Evolutionary conservation across 2,888 invertebrate species (phyloP).

Genomic region (Leptopilina syphax): DNA sequence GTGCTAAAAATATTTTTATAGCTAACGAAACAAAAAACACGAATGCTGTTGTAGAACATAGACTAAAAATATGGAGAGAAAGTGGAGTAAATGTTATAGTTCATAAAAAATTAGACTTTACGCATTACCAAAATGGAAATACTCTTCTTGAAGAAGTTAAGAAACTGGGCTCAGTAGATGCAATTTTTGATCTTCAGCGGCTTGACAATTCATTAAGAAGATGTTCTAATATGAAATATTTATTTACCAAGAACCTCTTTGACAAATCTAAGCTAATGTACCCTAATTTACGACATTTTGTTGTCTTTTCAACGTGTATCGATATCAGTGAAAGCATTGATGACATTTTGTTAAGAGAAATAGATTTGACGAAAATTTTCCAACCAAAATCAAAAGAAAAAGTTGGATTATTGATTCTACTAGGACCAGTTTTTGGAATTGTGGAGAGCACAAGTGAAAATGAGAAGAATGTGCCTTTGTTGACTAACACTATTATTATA

Average conservation of each 20-base stretch:
- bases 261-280: slow-evolving; percentile 47
- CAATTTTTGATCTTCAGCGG: slow-evolving; percentile 53
- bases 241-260: slow-evolving; percentile 47
- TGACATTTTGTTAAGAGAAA: slow-evolving; percentile 39
- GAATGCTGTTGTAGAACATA: slow-evolving; percentile 45
- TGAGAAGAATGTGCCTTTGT: slow-evolving; percentile 19
- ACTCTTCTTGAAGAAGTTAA: slow-evolving; percentile 51
- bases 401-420: slow-evolving; percentile 48
- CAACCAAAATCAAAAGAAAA: slow-evolving; percentile 45
- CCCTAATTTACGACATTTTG: slow-evolving; percentile 45
- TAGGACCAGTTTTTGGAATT: slow-evolving; percentile 27
- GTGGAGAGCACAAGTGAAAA: neutral
- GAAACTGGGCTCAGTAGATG: slow-evolving; percentile 47
- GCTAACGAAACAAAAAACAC: slow-evolving; percentile 42
- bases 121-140: slow-evolving; percentile 46
- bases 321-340: slow-evolving; percentile 37
- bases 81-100: slow-evolving; percentile 48
- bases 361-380: slow-evolving; percentile 45
- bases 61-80: slow-evolving; percentile 49
- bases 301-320: slow-evolving; percentile 46
- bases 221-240: neutral
- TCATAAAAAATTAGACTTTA: slow-evolving; percentile 45
- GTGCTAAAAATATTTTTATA: slow-evolving; percentile 53
- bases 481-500: slow-evolving; percentile 40
- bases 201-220: slow-evolving; percentile 12